Evolutionary conservation across 2,797 vertebrate genomes (phyloP).

Genomic region (Natrix natrix): DNA sequence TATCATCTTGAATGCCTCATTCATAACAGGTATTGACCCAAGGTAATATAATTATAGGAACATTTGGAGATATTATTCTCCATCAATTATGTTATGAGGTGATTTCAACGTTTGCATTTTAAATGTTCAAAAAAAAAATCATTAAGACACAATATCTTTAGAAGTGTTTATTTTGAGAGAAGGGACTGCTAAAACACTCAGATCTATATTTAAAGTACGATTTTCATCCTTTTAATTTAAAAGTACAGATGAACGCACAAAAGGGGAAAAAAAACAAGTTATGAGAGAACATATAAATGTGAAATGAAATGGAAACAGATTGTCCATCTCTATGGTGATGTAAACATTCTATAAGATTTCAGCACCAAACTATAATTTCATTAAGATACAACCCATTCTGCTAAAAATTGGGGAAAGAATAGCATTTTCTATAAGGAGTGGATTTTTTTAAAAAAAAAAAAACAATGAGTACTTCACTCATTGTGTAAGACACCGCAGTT

Average conservation of each 20-base stretch:
- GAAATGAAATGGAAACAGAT: background rate
- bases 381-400: background rate
- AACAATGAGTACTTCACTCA: background rate
- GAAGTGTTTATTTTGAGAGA: background rate
- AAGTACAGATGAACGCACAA: background rate
- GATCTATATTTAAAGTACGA: background rate
- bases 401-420: background rate
- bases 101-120: background rate
- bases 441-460: background rate
- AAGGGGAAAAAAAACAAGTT: too few species aligned
- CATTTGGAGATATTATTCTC: background rate
- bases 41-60: background rate
- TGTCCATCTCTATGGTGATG: background rate
- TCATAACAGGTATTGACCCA: background rate
- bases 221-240: background rate
- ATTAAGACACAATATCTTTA: background rate
- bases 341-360: background rate
- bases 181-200: background rate
- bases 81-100: background rate
- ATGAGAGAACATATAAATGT: background rate
- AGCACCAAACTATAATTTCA: too few species aligned
- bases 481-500: background rate
- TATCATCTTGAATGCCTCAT: background rate
- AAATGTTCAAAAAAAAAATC: background rate
- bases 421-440: background rate